Conservation (phyloP, 1,140 invertebrate genomes). For the Lepeophtheirus salmonis region DNA sequence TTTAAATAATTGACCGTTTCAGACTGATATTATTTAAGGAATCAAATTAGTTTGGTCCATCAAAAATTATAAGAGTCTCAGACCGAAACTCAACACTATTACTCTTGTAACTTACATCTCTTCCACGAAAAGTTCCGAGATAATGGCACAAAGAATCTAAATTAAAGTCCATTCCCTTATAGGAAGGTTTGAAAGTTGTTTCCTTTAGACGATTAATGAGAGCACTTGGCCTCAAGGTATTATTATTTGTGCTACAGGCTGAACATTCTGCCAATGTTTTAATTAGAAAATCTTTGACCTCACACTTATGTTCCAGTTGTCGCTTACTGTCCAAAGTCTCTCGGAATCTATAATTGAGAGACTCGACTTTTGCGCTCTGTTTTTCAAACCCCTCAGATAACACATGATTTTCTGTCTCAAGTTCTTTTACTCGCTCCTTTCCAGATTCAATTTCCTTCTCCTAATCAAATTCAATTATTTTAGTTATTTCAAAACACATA, state of each 20-base stretch:
- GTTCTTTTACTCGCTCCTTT: background rate
- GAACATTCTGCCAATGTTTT: background rate
- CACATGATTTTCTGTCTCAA: background rate
- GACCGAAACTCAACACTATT: too few relatives aligned
- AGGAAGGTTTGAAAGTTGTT: slow-evolving; percentile 13
- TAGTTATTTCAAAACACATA: too few relatives aligned
- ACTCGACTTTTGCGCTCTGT: background rate
- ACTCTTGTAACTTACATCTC: background rate
- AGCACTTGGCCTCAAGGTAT: background rate
- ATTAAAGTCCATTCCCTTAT: slow-evolving; percentile 4
- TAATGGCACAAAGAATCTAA: slow-evolving; percentile 7
- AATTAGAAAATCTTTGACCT: slow-evolving; percentile 6
- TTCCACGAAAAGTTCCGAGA: slow-evolving; percentile 1
- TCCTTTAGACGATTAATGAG: slow-evolving; percentile 2
- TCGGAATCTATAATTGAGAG: background rate
- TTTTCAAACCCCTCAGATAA: background rate
- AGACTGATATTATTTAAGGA: too few relatives aligned
- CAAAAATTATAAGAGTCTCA: too few relatives aligned
- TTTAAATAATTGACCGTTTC: too few relatives aligned
- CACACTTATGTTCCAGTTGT: slow-evolving; percentile 11
- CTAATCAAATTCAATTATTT: too few relatives aligned
- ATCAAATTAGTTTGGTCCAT: too few relatives aligned
- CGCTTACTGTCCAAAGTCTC: background rate
- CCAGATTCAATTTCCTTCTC: background rate
- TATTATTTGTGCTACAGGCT: background rate